Evolutionary conservation across 2,113 vertebrate species (phyloP).

Genomic region (Sapajus apella): DNA sequence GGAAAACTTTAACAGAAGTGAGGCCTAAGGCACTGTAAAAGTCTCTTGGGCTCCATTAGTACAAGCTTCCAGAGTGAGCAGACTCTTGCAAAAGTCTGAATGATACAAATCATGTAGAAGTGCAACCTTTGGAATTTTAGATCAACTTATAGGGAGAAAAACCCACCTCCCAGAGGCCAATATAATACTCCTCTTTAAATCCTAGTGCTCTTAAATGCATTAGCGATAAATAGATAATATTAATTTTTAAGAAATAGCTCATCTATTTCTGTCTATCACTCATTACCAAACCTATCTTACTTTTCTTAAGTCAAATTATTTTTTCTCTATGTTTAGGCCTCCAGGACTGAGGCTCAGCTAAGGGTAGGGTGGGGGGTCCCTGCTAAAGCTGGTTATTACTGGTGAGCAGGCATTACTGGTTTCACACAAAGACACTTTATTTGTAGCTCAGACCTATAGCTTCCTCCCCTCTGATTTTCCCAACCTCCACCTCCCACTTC

Average conservation of each 20-base stretch:
- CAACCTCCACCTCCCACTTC: not conserved
- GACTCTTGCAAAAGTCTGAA: not conserved
- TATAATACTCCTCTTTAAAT: not conserved
- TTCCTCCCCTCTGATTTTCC: not conserved
- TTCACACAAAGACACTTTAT: not conserved
- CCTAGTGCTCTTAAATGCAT: not conserved
- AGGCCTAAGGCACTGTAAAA: not conserved
- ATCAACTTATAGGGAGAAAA: not conserved
- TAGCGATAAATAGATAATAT: not conserved
- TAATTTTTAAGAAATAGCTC: not conserved
- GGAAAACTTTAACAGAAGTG: not conserved
- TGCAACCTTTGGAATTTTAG: not conserved
- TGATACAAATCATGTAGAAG: not conserved
- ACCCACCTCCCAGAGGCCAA: not conserved
- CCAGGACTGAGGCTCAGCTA: not conserved
- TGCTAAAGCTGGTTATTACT: too few relatives aligned
- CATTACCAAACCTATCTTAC: not conserved
- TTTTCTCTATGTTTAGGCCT: not conserved
- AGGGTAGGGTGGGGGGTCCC: too few relatives aligned
- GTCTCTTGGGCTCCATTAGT: not conserved
- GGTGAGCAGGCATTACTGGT: not conserved
- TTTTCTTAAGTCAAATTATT: not conserved
- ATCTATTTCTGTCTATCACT: not conserved
- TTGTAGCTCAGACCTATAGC: not conserved
- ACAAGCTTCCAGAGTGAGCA: not conserved